Evolutionary conservation across 2,113 vertebrate genomes (phyloP), one percentile per base, ranked within the genome.

Genomic region (Sylvia atricapilla): DNA sequence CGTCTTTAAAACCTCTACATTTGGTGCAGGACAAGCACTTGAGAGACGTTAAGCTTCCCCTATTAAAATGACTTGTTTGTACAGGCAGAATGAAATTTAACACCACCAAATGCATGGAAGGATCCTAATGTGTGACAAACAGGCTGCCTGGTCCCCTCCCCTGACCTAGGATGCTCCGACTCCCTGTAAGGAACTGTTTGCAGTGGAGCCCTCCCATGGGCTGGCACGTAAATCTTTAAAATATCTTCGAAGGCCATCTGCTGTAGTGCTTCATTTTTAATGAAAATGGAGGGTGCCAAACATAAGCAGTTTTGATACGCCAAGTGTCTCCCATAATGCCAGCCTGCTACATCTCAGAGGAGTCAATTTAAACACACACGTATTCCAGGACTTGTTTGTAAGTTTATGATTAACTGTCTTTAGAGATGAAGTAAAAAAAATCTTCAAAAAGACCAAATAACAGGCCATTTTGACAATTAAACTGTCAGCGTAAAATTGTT

Each of bases 251-350:
- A 97, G 96, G 37, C 91, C 91, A 97, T 97, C 96, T 97, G 96
- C 90, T 96, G 25, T n/a, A 80, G 68, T 93, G 44, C 74, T 98
- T 97, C 93, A 96, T 97, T 98, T 97, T 97, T 97, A 97, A 97
- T 97, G 93, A 94, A 98, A 98, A 96, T 84, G 69, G 81, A 97
- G 96, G 93, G 53, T 95, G 87, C 66, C 76, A 94, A 35, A 82
- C 87, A 69, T 74, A 62, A 96, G 93, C 63, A 89, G 80, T 84
- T 97, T 35, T 68, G 89, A 89, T 96, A 76, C 1, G 31, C 81
- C 87, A 97, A 76, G 37, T 41, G 28, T 95, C 76, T 94, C 86
- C 87, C 69, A 19, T 49, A 90, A 72, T 84, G 68, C 35, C 87
- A 91, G 89, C 85, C 95, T 94, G 47, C 70, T 94, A 2, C 67